Conservation (phyloP, 1,140 invertebrate species). For the Physella acuta region DNA sequence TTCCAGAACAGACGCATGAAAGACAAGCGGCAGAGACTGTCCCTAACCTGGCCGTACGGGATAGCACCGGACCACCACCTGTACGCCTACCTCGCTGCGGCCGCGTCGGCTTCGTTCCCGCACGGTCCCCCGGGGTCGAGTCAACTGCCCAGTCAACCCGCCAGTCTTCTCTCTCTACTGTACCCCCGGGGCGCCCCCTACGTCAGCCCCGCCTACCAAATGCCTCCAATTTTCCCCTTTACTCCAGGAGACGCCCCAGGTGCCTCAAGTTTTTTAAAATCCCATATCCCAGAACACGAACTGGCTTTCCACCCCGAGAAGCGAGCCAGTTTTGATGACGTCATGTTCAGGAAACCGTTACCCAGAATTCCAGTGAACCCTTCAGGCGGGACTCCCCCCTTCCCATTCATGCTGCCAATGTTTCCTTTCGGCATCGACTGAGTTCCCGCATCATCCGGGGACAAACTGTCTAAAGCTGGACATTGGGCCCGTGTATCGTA, state of each 20-base stretch:
- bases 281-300: neutral
- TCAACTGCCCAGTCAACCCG: constrained; percentile 26
- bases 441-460: neutral
- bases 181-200: neutral
- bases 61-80: constrained; percentile 79
- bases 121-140: constrained; percentile 52
- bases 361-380: neutral
- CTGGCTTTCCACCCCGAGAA: neutral
- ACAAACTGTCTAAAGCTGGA: neutral
- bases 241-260: neutral
- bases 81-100: constrained; percentile 86
- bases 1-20: constrained; percentile 99
- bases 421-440: neutral
- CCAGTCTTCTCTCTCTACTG: neutral
- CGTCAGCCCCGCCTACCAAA: neutral
- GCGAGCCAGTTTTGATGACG: no score
- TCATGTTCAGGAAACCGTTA: no score
- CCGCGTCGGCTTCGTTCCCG: constrained; percentile 70
- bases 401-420: neutral
- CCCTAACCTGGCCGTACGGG: constrained; percentile 87
- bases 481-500: neutral
- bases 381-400: neutral
- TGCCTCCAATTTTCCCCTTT: neutral
- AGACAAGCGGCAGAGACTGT: constrained; percentile 91
- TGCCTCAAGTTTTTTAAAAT: neutral